A percentile compares a stretch with the other conserved stretches of the same genome.
phyloP scores from a whole-genome alignment of 1,140 invertebrate species.

The Euglossa dilemma region DNA sequence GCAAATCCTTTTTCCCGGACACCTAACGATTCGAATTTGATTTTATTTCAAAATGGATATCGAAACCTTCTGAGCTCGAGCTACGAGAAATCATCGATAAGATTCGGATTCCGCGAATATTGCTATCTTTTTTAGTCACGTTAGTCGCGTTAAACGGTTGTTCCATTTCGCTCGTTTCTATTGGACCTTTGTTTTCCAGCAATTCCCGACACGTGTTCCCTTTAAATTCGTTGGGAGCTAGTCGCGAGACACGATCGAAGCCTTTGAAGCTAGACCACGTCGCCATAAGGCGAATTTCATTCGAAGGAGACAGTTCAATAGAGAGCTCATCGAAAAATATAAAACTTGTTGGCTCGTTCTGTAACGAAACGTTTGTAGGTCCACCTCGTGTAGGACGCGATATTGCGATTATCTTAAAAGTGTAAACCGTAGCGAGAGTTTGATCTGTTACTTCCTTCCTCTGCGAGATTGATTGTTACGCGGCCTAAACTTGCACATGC shows the following conservation, averaged over 20 bases:
- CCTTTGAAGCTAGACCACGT: neutral
- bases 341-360: conserved; percentile 7
- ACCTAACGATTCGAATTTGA: too few species aligned
- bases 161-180: neutral
- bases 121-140: neutral
- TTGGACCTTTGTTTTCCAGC: neutral
- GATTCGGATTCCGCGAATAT: neutral
- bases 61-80: neutral
- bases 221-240: neutral
- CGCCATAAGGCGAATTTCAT: neutral
- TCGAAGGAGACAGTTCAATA: neutral
- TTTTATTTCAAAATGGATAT: neutral
- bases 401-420: neutral
- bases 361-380: neutral
- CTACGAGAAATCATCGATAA: neutral
- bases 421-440: neutral
- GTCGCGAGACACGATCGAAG: neutral
- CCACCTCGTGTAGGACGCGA: neutral
- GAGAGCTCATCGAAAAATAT: conserved; percentile 41
- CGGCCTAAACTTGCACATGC: neutral
- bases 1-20: too few species aligned
- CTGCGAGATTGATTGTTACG: neutral
- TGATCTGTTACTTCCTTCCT: neutral
- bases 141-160: too few species aligned
- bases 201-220: neutral